These are phyloP conservation scores for Strongylocentrotus purpuratus DNA, from an alignment of 35 echinoderm and acorn worm genomes.

Conservation along the genomic window DNA sequence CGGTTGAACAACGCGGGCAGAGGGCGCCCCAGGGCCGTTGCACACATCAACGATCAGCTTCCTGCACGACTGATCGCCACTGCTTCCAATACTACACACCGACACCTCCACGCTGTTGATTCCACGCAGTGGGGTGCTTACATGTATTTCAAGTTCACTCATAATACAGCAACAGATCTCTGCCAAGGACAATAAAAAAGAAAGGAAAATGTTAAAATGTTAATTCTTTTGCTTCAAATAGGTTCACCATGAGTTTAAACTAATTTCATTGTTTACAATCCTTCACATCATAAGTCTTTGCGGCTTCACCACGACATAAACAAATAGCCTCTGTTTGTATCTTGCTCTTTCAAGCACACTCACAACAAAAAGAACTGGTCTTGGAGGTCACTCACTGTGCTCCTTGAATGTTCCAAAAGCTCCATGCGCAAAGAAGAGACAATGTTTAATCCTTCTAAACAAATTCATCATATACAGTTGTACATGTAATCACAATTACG, in stretches of 20 bases:
- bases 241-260: neutral
- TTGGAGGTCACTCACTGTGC: neutral
- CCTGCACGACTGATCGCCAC: neutral
- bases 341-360: neutral
- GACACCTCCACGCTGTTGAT: conserved; percentile 53
- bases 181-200: neutral
- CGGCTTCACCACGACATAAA: neutral
- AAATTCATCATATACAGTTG: conserved; percentile 6
- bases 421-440: neutral
- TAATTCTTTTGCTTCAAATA: neutral
- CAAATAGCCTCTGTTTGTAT: neutral
- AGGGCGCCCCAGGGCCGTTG: neutral
- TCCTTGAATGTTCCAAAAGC: too few species aligned
- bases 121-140: conserved; percentile 54
- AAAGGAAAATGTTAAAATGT: neutral
- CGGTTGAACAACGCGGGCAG: conserved; percentile 19
- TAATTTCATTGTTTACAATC: neutral
- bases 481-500: neutral
- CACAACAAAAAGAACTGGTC: neutral
- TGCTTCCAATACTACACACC: conserved; percentile 3
- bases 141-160: conserved; percentile 82
- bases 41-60: conserved; percentile 1
- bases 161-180: conserved; percentile 84
- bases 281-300: neutral
- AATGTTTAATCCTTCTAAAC: neutral